Percentiles rank a stretch among this genome's conserved stretches.
Evolutionary conservation across 2,113 vertebrate species (phyloP).

Genomic region (Lota lota): DNA sequence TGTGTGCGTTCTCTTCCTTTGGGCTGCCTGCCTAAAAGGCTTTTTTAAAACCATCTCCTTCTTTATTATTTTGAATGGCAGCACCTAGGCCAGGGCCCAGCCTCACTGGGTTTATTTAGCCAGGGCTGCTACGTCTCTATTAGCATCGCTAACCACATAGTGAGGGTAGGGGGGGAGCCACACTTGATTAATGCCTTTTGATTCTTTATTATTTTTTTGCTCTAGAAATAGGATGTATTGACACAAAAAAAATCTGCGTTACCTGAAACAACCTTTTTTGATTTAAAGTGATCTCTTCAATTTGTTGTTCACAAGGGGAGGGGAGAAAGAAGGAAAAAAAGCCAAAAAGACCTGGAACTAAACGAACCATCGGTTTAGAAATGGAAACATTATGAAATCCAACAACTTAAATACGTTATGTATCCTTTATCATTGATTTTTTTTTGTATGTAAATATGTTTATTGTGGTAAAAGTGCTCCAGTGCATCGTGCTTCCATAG

Average conservation of each 20-base stretch:
- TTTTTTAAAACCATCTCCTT: constrained; percentile 26
- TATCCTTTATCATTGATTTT: constrained; percentile 49
- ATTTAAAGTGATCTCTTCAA: constrained; percentile 30
- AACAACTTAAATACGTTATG: constrained; percentile 71
- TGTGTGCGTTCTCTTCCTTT: too few species aligned
- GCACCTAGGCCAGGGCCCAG: constrained; percentile 34
- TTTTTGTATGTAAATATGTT: constrained; percentile 86
- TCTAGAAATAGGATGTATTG: constrained; percentile 62
- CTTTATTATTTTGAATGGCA: constrained; percentile 9
- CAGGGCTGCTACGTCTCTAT: constrained; percentile 33
- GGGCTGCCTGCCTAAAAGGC: too few species aligned
- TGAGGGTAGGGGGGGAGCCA: constrained; percentile 73
- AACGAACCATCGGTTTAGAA: constrained; percentile 32
- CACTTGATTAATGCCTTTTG: constrained; percentile 69
- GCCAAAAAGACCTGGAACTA: constrained; percentile 37
- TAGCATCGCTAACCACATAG: constrained; percentile 59
- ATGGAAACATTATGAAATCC: constrained; percentile 56
- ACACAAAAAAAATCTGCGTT: constrained; percentile 68
- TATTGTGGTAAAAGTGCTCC: constrained; percentile 84
- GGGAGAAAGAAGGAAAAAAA: constrained; percentile 32
- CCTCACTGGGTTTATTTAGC: constrained; percentile 42
- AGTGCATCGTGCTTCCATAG: constrained; percentile 88
- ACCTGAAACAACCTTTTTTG: constrained; percentile 58
- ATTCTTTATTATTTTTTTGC: constrained; percentile 35
- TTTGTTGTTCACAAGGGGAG: constrained; percentile 40